Base-by-base conservation (phyloP, 2,888 invertebrate species). In the Pseudococcus jackbeardsleyi region DNA sequence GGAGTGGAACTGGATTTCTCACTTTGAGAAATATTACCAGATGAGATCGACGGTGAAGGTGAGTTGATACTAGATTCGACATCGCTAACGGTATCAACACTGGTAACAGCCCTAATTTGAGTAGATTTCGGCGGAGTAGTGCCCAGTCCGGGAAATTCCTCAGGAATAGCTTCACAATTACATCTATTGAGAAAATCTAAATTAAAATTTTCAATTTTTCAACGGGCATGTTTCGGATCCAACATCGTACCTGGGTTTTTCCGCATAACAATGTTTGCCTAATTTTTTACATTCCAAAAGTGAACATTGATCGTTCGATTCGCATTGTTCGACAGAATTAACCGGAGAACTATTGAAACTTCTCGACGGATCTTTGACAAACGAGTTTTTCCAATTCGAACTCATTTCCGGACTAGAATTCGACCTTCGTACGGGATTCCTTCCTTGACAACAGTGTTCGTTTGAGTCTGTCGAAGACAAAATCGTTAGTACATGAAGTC, bases 361-460 rank as follows among this genome's bases (percentile, higher is more conserved):
- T 39, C 82, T 91, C n/a, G 92, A 90, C 84, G 89, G 91, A 89
- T 93, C 92, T 91, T 93, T 93, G 90, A 92, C 91, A 90, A 95
- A 94, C 89, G 94, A 94, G 91, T 94, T 94, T 90, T 96, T 95
- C 96, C 96, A 96, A 91, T 95, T 95, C 0, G 96, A 95, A 89
- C 96, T 96, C 97, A 97, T 97, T 93, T 97, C 97, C 0, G 97
- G 97, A 90, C 97, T 97, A 86, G 97, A 97, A 93, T 97, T 97
- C 77, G 96, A 96, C 89, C 97, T 93, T 0, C 96, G 94, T 89
- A 97, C 97, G 11, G 96, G 96, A 92, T 96, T 96, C 15, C 96
- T 93, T 0, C 79, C 88, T 6, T 88, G 88, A 42, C 88, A 48
- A 19, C 46, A 82, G 42, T 82, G 54, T 33, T 85, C 54, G 17